These are phyloP conservation scores for Mechanitis mazaeus DNA, from an alignment of 2,888 invertebrate genomes.

Conservation along the genomic window DNA sequence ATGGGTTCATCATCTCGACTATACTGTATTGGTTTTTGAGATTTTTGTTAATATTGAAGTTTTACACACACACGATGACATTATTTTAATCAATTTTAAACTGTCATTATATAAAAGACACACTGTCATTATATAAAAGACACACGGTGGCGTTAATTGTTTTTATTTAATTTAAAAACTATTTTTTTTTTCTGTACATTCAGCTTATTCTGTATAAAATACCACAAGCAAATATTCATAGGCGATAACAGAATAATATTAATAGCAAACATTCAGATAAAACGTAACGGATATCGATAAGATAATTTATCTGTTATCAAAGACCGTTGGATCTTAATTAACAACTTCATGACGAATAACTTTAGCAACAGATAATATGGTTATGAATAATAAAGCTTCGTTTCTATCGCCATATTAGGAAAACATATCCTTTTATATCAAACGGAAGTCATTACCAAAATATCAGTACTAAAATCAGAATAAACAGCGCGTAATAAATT, in stretches of 20 bases:
- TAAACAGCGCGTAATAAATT: constrained; percentile 27
- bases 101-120: not conserved
- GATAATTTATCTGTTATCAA: not conserved
- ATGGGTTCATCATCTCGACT: constrained; percentile 25
- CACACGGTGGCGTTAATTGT: too few relatives aligned
- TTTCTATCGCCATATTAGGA: too few relatives aligned
- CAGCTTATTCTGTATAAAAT: too few relatives aligned
- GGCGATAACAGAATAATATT: not conserved
- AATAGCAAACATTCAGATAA: not conserved
- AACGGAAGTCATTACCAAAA: constrained; percentile 14
- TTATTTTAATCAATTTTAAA: too few relatives aligned
- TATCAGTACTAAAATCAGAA: constrained; percentile 20
- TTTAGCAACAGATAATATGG: too few relatives aligned
- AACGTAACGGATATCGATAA: constrained; percentile 2
- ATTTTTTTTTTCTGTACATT: too few relatives aligned
- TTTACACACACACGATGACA: too few relatives aligned
- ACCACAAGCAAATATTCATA: not conserved
- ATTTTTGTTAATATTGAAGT: too few relatives aligned
- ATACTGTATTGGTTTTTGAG: constrained; percentile 11
- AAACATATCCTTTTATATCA: constrained; percentile 1
- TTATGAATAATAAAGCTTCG: too few relatives aligned
- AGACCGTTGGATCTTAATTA: constrained; percentile 1
- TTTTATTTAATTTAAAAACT: too few relatives aligned
- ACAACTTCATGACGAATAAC: not conserved
- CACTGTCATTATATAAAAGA: too few relatives aligned